Conservation (phyloP, 2,888 invertebrate species). For the Acanthosoma haemorrhoidale region DNA sequence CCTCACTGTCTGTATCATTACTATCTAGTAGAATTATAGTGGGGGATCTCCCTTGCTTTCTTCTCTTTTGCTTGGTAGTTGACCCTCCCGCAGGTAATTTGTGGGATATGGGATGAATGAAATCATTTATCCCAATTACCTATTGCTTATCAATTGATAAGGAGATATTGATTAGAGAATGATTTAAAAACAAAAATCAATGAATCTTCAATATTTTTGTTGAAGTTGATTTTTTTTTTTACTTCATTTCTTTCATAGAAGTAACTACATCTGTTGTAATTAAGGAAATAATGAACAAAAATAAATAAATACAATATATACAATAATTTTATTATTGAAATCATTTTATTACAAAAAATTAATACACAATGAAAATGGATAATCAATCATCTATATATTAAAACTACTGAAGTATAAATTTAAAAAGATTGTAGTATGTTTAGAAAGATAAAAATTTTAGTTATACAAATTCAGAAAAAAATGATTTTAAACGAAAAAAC, state of each 20-base stretch:
- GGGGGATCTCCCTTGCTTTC: too few relatives aligned
- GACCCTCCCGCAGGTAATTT: too few relatives aligned
- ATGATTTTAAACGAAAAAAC: background rate
- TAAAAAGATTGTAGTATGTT: constrained; percentile 11
- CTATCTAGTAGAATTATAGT: too few relatives aligned
- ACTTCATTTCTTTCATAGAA: too few relatives aligned
- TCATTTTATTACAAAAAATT: constrained; percentile 23
- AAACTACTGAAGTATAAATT: constrained; percentile 25
- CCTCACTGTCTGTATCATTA: too few relatives aligned
- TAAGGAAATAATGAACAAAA: background rate
- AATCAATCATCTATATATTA: constrained; percentile 3
- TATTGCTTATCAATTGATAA: too few relatives aligned
- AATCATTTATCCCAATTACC: too few relatives aligned
- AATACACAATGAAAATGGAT: constrained; percentile 8
- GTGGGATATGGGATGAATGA: too few relatives aligned
- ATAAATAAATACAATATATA: constrained; percentile 17
- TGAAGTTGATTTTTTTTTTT: background rate
- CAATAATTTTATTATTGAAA: constrained; percentile 16
- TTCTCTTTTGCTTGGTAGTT: too few relatives aligned
- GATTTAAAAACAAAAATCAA: background rate
- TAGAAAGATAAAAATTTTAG: constrained; percentile 3
- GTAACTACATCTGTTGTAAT: too few relatives aligned
- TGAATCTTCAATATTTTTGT: background rate
- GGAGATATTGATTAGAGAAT: too few relatives aligned
- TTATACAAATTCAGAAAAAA: background rate